Conservation (phyloP, 2,113 vertebrate genomes). For the Syngnathus scovelli region DNA sequence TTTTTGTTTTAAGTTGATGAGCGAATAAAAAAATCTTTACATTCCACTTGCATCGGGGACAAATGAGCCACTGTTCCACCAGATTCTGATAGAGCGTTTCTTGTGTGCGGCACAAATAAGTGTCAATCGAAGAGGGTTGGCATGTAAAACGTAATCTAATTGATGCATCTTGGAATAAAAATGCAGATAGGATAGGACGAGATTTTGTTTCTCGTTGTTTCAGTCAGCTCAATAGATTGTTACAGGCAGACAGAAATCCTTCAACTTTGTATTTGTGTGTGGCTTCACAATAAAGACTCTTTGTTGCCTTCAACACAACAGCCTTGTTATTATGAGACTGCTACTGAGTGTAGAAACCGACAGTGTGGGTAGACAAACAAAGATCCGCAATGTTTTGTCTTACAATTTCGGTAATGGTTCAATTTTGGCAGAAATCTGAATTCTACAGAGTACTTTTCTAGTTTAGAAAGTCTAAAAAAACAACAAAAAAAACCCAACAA, state of each 20-base stretch:
- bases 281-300: neutral
- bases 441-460: neutral
- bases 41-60: too few relatives aligned
- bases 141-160: neutral
- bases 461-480: neutral
- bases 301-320: neutral
- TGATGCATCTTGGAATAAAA: neutral
- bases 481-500: too few relatives aligned
- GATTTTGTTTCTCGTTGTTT: neutral
- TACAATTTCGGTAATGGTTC: neutral
- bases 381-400: neutral
- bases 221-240: neutral
- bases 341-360: neutral
- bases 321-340: neutral
- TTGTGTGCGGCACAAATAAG: too few relatives aligned
- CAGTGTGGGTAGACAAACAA: neutral
- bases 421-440: neutral
- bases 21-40: neutral
- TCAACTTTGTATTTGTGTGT: neutral
- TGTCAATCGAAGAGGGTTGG: too few relatives aligned
- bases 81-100: too few relatives aligned
- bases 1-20: neutral
- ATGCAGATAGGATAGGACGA: neutral
- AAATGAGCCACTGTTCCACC: too few relatives aligned
- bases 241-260: neutral